Base-by-base conservation (phyloP, 2,113 vertebrate species). In the Vombatus ursinus region DNA sequence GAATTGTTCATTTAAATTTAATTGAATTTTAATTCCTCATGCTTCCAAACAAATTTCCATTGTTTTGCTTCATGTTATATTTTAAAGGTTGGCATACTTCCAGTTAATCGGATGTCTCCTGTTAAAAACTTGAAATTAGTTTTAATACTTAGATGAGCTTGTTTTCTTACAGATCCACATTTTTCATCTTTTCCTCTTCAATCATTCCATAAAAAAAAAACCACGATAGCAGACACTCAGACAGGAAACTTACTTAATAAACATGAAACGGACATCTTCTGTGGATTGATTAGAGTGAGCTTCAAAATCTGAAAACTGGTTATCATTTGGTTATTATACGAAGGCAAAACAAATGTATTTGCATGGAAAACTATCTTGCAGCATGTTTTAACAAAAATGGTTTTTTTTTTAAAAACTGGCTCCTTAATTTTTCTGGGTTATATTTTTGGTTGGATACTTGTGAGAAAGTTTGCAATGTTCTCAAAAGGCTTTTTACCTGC, bases 141-240 rank as follows among this genome's bases (percentile, higher is more conserved):
- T 52, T 19, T 95, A 91, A 94, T 94, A 54, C 52, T 90, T 57
- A 90, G 26, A 92, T 92, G 93, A 96, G 84, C 91, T 97, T 92
- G 91, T 91, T 96, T 96, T 96, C 31, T 50, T 96, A 54, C 8
- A 93, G 89, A 94, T 92, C 31, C 91, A 95, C 91, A 92, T 96
- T 98, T 97, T 96, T 68, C 97, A 92, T 97, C 24, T 96, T 97
- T 98, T 94, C 96, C 24, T 96, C 91, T 96, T 95, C 94, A 97
- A 97, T 95, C 49, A 92, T 50, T 22, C 47, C 84, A 22, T 95
- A 94, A 97, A 89, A 51, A 97, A 89, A 51, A 28, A 24, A 54
- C 3, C 48, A 90, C 94, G 26, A 57, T 92, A 7, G 50, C 91
- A 96, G 47, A 94, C 90, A 31, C 0, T 91, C 31, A 91, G 91